A percentile compares a stretch with the other conserved stretches of the same genome.
phyloP scores from a whole-genome alignment of 2,888 invertebrate species.

The Drosophila mayaguana region DNA sequence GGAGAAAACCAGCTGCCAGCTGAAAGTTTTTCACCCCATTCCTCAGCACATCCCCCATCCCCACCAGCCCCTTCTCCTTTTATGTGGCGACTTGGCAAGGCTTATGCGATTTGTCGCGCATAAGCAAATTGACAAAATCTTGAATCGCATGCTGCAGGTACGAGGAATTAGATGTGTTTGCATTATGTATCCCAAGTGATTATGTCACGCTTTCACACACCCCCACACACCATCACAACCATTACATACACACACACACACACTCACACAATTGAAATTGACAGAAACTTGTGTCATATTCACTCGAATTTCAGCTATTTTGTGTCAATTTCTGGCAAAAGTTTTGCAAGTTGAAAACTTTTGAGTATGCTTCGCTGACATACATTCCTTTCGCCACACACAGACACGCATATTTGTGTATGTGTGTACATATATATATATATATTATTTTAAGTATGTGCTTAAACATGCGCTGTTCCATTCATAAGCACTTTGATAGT shows the following conservation, averaged over 20 bases:
- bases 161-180: slow-evolving; percentile 21
- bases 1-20: slow-evolving; percentile 54
- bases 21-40: slow-evolving; percentile 33
- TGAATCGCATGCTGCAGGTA: slow-evolving; percentile 44
- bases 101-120: slow-evolving; percentile 54
- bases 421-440: neutral
- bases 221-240: neutral
- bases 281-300: slow-evolving; percentile 22
- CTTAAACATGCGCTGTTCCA: slow-evolving; percentile 1
- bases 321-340: slow-evolving; percentile 28
- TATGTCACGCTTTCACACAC: slow-evolving; percentile 41
- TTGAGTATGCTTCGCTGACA: slow-evolving; percentile 16
- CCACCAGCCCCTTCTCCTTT: neutral
- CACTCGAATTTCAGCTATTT: slow-evolving; percentile 21
- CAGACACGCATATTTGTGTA: neutral
- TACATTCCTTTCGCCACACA: slow-evolving; percentile 1
- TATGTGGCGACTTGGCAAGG: slow-evolving; percentile 22
- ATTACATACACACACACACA: neutral
- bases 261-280: slow-evolving; percentile 15
- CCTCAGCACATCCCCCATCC: no score
- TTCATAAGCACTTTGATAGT: neutral
- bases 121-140: slow-evolving; percentile 51
- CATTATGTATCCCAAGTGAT: slow-evolving; percentile 65
- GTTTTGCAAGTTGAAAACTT: slow-evolving; percentile 25
- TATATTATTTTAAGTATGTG: slow-evolving; percentile 6